Base-by-base conservation (phyloP, 2,888 invertebrate species). In the Polydesmus complanatus region DNA sequence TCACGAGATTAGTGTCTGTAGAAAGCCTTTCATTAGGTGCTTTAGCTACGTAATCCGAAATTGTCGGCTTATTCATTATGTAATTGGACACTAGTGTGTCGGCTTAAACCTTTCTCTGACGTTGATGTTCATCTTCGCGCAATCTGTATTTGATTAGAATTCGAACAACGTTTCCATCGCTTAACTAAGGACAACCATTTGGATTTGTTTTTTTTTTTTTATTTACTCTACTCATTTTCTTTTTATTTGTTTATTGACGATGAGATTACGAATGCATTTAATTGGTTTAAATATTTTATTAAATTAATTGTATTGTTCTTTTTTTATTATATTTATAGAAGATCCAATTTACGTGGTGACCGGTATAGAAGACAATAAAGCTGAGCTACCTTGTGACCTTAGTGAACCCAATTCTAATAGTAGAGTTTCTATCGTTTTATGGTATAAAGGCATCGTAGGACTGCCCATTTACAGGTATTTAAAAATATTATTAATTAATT, bases 351-450 rank as follows among this genome's bases (percentile, higher is more conserved):
- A 86, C 72, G 86, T 88, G 75, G 80, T 90, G 68, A 88, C 88
- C 75, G 89, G 88, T 27, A 88, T 91, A 67, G 88, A 90, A 75
- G 90, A 90, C 59, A 86, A 85, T 78, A 84, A 84, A 72, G 88
- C 89, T 63, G 86, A 86, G 75, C 80, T 91, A 72, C 88, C 90
- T 47, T 92, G 91, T 74, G 87, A 90, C 76, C 85, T 91, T 64
- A 83, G 83, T 65, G 85, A 88, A 54, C 84, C 86, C 48, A 82
- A 81, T 69, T 82, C 87, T 74, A 88, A 88, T 69, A 89, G 90
- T 76, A 87, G 86, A 74, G 86, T 91, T 67, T 86, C 88, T 78
- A 89, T 91, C 87, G 89, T 91, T 65, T 84, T 91, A 75, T 91
- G 90, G 90, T 91, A 90, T 78, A 82, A 85, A 69, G 86, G 89